Base-by-base conservation (phyloP, 30 jellyfish, hydroid and myxozoan species). In the Mastigias papua region DNA sequence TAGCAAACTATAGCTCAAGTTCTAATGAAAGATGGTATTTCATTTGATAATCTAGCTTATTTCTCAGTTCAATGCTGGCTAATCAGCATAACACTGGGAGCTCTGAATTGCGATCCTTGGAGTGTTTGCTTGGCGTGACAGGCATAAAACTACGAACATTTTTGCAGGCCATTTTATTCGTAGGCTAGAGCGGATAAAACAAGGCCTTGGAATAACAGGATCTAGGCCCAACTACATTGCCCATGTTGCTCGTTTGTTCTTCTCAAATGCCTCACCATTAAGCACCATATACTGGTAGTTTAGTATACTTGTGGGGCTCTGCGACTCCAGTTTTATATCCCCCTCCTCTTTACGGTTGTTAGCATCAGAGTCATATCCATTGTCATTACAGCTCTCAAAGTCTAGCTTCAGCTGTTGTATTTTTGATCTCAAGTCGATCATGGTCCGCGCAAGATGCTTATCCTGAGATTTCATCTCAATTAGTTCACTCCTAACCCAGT, bases 381-480 rank as follows among this genome's bases (percentile, higher is more conserved):
- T 82, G 58, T 90, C 97, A 19, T 78, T 84, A 22, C 32, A 27
- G 20, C 74, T 28, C 48, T 83, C 87, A 22, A 90, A 29, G 37
- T 90, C 97, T 23, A 82, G 60, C 69, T 82, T 90, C 35, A 60
- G 30, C 35, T 90, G 91, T 28, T 82, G 94, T 30, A 90, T 90
- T 46, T 48, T 74, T 32, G 97, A 82, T 28, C 97, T 70, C 19
- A 90, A 63, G 27, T 90, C 97, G 29, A 90, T 90, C 97, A 90
- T 90, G 0, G 97, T 90, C 72, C 76, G 83, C 1, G 97, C 97
- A 79, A 90, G 68, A 28, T 67, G 88, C 68, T 76, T 90, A 58
- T 90, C 97, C 60, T 90, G 97, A 11, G 91, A 32, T 82, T 90
- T 90, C 97, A 90, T 90, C 63, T 67, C 74, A 0, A 50, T 76